These are phyloP conservation scores for Resseliella maxima DNA, from an alignment of 2,888 invertebrate species.

Conservation along the genomic window DNA sequence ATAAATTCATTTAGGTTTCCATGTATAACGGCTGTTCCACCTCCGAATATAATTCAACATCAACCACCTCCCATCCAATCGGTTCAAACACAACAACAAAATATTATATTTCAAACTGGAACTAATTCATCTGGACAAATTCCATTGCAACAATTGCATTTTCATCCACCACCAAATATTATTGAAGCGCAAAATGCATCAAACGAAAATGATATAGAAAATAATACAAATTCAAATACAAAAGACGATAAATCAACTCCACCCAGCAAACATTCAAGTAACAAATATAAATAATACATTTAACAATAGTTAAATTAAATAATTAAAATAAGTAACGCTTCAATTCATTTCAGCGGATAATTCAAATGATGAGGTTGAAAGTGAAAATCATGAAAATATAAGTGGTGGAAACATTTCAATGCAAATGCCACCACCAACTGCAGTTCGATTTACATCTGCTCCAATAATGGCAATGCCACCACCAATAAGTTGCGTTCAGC, in stretches of 20 bases:
- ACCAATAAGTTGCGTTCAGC: slow-evolving; percentile 60
- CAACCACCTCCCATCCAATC: slow-evolving; percentile 59
- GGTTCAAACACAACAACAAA: slow-evolving; percentile 58
- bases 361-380: background rate
- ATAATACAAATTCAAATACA: too few species aligned
- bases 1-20: background rate
- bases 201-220: background rate
- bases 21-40: slow-evolving; percentile 60
- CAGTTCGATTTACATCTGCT: background rate
- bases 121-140: slow-evolving; percentile 57
- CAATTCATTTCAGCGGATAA: too few species aligned
- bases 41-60: slow-evolving; percentile 59
- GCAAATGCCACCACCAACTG: slow-evolving; percentile 58
- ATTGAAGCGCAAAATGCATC: background rate
- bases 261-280: background rate
- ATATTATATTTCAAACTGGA: slow-evolving; percentile 59
- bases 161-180: slow-evolving; percentile 23
- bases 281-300: too few species aligned
- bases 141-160: slow-evolving; percentile 58
- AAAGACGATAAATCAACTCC: slow-evolving; percentile 27
- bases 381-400: background rate
- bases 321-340: too few species aligned
- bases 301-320: too few species aligned
- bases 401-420: background rate
- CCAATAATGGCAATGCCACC: slow-evolving; percentile 60